Evolutionary conservation across 2,797 vertebrate genomes (phyloP), one percentile per base, ranked within the genome.

Genomic region (Brachymystax lenok): DNA sequence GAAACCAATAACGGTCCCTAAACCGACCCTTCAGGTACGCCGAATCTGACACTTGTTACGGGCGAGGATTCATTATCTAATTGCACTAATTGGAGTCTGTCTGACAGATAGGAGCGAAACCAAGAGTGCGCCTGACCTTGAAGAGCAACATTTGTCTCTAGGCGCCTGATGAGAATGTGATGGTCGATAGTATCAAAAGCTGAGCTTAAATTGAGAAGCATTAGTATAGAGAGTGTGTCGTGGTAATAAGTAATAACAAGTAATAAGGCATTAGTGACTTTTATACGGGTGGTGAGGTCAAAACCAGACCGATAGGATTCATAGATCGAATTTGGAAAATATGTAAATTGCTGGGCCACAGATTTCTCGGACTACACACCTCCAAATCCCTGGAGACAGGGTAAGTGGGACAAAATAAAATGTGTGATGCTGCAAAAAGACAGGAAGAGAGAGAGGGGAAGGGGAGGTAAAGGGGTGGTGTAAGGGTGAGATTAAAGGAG

Each of bases 371-470:
- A 46, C 40, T 12, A 46, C 40, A 46, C 40, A 46, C 40, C 8
- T 3, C 40, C 40, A 46, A 46, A 35, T 76, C 24, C 73, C 51
- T 51, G 4, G 27, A 73, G 51, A 79, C 21, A 16, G 33, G 46
- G 80, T 56, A 46, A 46, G 71, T 69, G 80, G 61, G 56, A 28
- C 5, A 64, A 52, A 52, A 52, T 52, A 16, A 52, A 13, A 52
- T 52, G 10, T 56, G 17, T 16, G 19, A 8, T 10, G 4, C 8
- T 19, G 59, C 59, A 63, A 61, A 61, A 4, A 69, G 19, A 1
- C 8, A 33, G 5, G 14, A 6, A 28, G 27, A 72, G 71, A 59
- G 14, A 14, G 50, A 19, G 68, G 71, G 5, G 33, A n/a, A 14
- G 19, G 21, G 35, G 28, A 33, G 72, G 8, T 51, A 71, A 14